These are phyloP conservation scores for Tubiluchus corallicola DNA, from an alignment of 2,888 invertebrate species.

Conservation along the genomic window DNA sequence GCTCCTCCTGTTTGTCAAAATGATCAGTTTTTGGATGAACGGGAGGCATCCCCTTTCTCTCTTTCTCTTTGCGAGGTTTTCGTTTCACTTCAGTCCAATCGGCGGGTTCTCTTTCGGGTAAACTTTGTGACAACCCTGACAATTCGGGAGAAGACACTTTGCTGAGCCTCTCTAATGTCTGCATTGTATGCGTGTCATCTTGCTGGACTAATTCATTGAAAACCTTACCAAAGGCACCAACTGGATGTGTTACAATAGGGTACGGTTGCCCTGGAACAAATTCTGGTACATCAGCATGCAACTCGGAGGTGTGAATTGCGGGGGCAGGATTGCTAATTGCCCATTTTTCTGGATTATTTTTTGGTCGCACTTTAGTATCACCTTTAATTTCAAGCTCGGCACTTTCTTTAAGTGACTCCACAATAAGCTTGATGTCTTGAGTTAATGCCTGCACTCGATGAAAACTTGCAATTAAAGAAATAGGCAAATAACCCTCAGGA, in stretches of 20 bases:
- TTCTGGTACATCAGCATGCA: constrained; percentile 71
- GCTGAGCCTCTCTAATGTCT: too few relatives aligned
- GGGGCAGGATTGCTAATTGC: constrained; percentile 35
- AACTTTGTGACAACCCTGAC: constrained; percentile 20
- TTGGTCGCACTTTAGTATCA: constrained; percentile 61
- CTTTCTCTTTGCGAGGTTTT: constrained; percentile 9
- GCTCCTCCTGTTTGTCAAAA: constrained; percentile 65
- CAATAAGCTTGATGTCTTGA: constrained; percentile 58
- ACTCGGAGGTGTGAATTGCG: constrained; percentile 17
- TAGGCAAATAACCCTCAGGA: constrained; percentile 72
- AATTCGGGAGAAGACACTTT: neutral
- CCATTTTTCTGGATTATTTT: constrained; percentile 62
- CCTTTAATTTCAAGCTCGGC: constrained; percentile 56
- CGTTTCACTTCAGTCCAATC: constrained; percentile 10
- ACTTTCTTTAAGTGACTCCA: constrained; percentile 62
- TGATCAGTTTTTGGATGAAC: too few relatives aligned
- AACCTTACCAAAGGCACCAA: neutral
- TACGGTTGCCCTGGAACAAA: constrained; percentile 43
- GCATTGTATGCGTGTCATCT: too few relatives aligned
- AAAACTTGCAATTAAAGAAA: constrained; percentile 84
- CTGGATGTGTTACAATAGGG: neutral
- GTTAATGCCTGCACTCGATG: constrained; percentile 77
- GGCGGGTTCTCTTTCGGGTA: constrained; percentile 17
- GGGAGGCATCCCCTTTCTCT: too few relatives aligned
- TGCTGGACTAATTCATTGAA: too few relatives aligned